Evolutionary conservation across 2,888 invertebrate species (phyloP), one percentile per base, ranked within the genome.

Genomic region (Habrosyne pyritoides): DNA sequence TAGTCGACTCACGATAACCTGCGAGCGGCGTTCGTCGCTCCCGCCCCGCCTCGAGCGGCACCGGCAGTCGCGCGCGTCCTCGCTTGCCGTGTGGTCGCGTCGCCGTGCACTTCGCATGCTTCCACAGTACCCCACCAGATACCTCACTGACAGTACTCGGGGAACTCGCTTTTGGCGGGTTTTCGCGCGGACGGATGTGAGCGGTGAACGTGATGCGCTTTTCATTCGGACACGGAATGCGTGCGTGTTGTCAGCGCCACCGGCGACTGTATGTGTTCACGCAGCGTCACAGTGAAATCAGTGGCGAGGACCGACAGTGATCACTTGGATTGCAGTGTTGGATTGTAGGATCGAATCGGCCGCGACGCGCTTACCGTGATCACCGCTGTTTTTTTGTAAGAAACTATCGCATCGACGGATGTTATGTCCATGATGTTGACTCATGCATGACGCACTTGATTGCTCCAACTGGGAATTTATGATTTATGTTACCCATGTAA

Each of bases 321-420:
- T 83, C 84, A 84, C 84, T 90, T 91, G 91, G 91, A 92, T 92
- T 92, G 91, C 91, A 92, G 91, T 92, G 91, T 86, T 87, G 90
- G 89, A 90, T 91, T 73, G 71, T 85, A 83, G 85, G 84, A 87
- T 85, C 79, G 79, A 76, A 73, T 76, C 73, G 79, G 78, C 77
- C 77, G 77, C 78, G 69, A 77, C 74, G 71, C 73, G 77, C 78
- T 77, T 72, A 69, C 72, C 79, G 76, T 71, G 72, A 42, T 18
- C 42, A 42, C 42, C 42, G 42, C n/a, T 42, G 18, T 42, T 42
- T 42, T 85, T 84, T 85, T 85, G 87, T 89, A 86, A 88, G 86
- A 86, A 84, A 85, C 81, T 82, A 86, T 73, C 79, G 75, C 79
- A 77, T 79, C 80, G 84, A 75, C 87, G 87, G 87, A 89, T 85